Evolutionary conservation across 2,888 invertebrate genomes (phyloP).

Genomic region (Pyralis farinalis): DNA sequence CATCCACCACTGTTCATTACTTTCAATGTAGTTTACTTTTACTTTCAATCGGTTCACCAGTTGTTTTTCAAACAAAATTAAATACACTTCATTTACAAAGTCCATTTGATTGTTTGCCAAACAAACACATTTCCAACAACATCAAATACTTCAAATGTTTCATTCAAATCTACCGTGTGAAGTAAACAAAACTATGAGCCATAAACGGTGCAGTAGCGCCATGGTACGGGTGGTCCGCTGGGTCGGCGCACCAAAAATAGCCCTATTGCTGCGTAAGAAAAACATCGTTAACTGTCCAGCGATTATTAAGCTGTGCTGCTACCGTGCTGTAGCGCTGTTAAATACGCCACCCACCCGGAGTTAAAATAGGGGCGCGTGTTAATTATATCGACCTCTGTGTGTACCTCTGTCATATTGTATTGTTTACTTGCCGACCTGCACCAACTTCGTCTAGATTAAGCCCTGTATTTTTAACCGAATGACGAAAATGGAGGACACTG

Average conservation of each 20-base stretch:
- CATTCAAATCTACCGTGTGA: constrained; percentile 4
- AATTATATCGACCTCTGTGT: background rate
- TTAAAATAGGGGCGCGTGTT: constrained; percentile 3
- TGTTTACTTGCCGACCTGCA: too few species aligned
- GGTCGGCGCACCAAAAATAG: constrained; percentile 64
- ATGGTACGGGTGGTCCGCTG: constrained; percentile 59
- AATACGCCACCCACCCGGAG: constrained; percentile 67
- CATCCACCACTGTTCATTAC: too few species aligned
- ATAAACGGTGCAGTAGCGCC: constrained; percentile 37
- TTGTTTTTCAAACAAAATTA: background rate
- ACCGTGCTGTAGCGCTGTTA: constrained; percentile 58
- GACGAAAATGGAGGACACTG: too few species aligned
- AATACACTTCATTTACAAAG: background rate
- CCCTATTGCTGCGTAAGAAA: constrained; percentile 61
- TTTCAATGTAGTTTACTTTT: too few species aligned
- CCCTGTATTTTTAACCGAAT: too few species aligned
- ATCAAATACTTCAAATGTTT: constrained; percentile 7
- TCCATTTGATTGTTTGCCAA: background rate
- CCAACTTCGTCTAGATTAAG: too few species aligned
- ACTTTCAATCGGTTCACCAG: too few species aligned
- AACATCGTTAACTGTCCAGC: constrained; percentile 64
- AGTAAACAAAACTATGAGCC: constrained; percentile 24
- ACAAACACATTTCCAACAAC: constrained; percentile 1
- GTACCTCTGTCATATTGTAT: too few species aligned
- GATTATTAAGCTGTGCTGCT: constrained; percentile 72